Base-by-base conservation (phyloP, 2,113 vertebrate genomes). In the Pangasianodon gigas region DNA sequence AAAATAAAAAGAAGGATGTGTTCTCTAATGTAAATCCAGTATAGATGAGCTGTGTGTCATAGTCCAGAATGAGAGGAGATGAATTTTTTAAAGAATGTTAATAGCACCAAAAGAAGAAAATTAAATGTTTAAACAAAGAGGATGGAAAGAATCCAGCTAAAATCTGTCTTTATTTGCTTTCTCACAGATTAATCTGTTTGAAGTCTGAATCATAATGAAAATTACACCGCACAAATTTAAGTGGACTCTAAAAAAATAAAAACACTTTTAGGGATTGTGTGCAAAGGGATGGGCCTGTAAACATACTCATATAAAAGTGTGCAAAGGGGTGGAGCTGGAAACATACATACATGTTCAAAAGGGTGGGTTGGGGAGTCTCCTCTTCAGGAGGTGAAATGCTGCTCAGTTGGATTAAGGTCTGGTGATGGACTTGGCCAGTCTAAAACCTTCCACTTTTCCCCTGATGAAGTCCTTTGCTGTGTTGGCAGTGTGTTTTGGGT, bases 11-110 rank as follows among this genome's bases (percentile, higher is more conserved):
- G 51, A 52, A 85, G 81, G 67, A 82, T 87, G 48, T 87, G 92
- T 86, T 94, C 89, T 94, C 90, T 94, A 88, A 92, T 94, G 90
- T 90, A 93, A 94, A 94, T 60, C 92, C 91, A 93, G 91, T 91
- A 91, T 94, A 89, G 89, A 91, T 93, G 90, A 90, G 90, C 46
- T 93, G 90, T 91, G 92, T 93, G 93, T 93, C 92, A 94, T 94
- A 93, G 93, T 93, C 91, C 92, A 88, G 92, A 94, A 89, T 90
- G 89, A 91, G 86, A 92, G 86, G n/a, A 54, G 21, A 90, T 87
- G 60, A 77, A 89, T 62, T 93, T 95, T 94, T 93, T 94, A 88
- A 96, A 94, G 88, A 94, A 95, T 95, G 94, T 94, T 88, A 93
- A 93, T 93, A 93, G 89, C 89, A 92, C 91, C 95, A 93, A 94